Evolutionary conservation across 1,140 invertebrate species (phyloP).

Genomic region (Listronotus bonariensis): DNA sequence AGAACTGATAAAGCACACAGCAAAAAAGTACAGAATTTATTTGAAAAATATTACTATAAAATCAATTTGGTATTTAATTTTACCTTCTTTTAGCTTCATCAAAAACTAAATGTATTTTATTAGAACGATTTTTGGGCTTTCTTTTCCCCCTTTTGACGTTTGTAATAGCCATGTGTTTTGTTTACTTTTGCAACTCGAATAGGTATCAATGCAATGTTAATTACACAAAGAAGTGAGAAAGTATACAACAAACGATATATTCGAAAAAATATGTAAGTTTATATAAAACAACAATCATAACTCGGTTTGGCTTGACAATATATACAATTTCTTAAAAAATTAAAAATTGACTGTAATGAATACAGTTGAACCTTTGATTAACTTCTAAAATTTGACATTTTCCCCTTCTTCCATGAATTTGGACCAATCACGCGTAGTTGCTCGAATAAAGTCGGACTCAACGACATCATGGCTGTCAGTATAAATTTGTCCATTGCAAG

Average conservation of each 20-base stretch:
- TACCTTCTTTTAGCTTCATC: conserved; percentile 66
- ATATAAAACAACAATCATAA: too few relatives aligned
- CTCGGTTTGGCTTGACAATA: background rate
- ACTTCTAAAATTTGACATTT: conserved; percentile 34
- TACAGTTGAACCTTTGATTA: conserved; percentile 11
- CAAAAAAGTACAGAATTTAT: background rate
- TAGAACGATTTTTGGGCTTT: conserved; percentile 51
- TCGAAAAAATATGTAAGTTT: too few relatives aligned
- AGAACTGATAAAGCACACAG: background rate
- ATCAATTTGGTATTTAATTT: conserved; percentile 25
- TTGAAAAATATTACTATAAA: background rate
- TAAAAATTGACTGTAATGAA: conserved; percentile 1
- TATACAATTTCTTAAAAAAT: too few relatives aligned
- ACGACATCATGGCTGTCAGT: conserved; percentile 85
- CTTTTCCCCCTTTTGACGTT: conserved; percentile 32
- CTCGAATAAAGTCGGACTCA: conserved; percentile 76
- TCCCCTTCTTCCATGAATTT: conserved; percentile 35
- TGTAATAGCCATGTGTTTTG: conserved; percentile 35
- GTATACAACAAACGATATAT: too few relatives aligned
- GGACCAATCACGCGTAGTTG: conserved; percentile 66
- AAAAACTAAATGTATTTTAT: conserved; percentile 64
- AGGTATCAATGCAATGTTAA: too few relatives aligned
- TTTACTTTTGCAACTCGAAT: conserved; percentile 15
- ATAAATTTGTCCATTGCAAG: conserved; percentile 81
- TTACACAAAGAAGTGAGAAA: too few relatives aligned